Base-by-base conservation (phyloP, 1,140 invertebrate species). In the Hesperophylax magnus region DNA sequence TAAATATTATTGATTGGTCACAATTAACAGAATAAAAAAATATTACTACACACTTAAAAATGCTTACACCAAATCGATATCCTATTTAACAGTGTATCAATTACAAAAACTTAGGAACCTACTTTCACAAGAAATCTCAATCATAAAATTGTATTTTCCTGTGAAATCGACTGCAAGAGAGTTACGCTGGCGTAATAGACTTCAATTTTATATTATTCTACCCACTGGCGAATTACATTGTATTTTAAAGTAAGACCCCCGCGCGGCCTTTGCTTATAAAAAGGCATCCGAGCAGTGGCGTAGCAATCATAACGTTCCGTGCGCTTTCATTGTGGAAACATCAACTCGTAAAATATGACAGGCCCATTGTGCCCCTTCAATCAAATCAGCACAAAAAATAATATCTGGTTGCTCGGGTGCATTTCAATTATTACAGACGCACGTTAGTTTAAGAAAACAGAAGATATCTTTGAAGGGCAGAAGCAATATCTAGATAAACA, bases 401-500 rank as follows among this genome's bases (percentile, higher is more conserved):
- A 34, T 47, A 52, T 63, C 60, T 20, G 76, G 60, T 67, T 24
- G 76, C 60, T 27, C 39, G 76, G 76, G 76, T 65, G 76, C 76
- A 65, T 78, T 78, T 78, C 76, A 78, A 78, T 78, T 65, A 72
- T 39, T 67, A 77, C 52, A 8, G 60, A 67, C 76, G 61, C 76
- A 78, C 53, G 76, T 78, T 65, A 65, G 22, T 47, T 65, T 78
- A 53, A 78, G 61, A 78, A 63, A 65, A 60, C 56, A 52, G 61
- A 47, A 65, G 18, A 65, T n/a, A n/a, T 78, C 22, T 14, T 63
- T 11, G 31, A 31, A 11, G 34, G 76, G 47, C 20, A 52, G 22
- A 52, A 9, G 69, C 47, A 72, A 72, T 78, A 65, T 18, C 58
- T 34, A 65, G 61, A 78, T 65, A 34, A 78, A 78, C 76, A 78